A percentile compares a stretch with the other conserved stretches of the same genome.
Evolutionary conservation across 2,797 vertebrate genomes (phyloP).

Genomic region (Coracias cyanogaster): DNA sequence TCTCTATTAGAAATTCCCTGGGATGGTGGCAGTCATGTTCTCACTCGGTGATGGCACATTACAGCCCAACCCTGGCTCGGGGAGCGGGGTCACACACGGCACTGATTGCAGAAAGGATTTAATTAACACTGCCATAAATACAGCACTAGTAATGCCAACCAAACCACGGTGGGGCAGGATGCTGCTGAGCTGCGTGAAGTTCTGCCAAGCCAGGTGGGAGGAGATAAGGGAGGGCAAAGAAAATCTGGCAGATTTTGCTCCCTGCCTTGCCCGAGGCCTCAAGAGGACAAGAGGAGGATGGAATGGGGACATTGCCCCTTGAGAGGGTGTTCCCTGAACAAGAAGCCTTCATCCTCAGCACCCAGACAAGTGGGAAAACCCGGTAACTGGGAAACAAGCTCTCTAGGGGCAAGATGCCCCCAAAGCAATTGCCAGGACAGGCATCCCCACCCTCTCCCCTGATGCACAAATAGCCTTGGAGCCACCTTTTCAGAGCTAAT

Average conservation of each 20-base stretch:
- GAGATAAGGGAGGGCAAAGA: not conserved
- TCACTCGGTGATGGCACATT: constrained; percentile 20
- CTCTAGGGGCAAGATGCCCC: not conserved
- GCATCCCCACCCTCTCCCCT: not conserved
- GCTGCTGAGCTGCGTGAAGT: not conserved
- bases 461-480: not conserved
- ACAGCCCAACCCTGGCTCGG: not conserved
- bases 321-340: not conserved
- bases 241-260: not conserved
- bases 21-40: constrained; percentile 28
- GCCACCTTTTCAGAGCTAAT: not conserved
- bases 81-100: not conserved
- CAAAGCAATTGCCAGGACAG: not conserved
- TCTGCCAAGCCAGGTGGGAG: not conserved
- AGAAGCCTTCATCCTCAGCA: not conserved
- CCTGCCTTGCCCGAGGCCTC: not conserved
- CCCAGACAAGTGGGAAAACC: not conserved
- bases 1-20: constrained; percentile 67
- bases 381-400: rapidly evolving
- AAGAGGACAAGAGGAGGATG: rapidly evolving
- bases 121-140: constrained; percentile 55
- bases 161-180: not conserved
- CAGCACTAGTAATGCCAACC: not conserved
- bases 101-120: constrained; percentile 57
- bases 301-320: not conserved